These are phyloP conservation scores for Tridacna crocea DNA, from an alignment of 2,888 invertebrate species.

Conservation along the genomic window DNA sequence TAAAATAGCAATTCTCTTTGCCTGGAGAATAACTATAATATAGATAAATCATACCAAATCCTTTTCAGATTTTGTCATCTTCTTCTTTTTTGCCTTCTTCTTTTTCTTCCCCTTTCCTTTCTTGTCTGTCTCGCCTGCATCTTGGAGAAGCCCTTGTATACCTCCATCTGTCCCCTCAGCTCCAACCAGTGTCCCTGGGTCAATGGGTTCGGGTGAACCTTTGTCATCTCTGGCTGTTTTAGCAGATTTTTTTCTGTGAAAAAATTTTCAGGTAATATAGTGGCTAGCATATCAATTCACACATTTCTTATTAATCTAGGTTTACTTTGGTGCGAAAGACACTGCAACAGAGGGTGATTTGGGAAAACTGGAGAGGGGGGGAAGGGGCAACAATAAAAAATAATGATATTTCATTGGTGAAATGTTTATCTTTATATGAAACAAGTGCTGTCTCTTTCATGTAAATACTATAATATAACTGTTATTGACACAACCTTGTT, in stretches of 20 bases:
- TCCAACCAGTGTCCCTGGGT: constrained; percentile 71
- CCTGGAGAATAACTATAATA: no score
- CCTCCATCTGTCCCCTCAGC: constrained; percentile 65
- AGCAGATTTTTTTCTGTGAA: constrained; percentile 57
- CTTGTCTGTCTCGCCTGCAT: constrained; percentile 27
- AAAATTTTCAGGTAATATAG: neutral
- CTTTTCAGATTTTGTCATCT: constrained; percentile 74
- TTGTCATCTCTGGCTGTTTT: constrained; percentile 64
- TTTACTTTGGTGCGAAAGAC: no score
- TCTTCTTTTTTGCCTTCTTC: constrained; percentile 68
- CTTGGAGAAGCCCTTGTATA: constrained; percentile 50
- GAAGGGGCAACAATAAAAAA: no score
- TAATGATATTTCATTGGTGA: no score
- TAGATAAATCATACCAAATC: constrained; percentile 61
- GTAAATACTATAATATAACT: no score
- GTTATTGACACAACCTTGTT: no score
- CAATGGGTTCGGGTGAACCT: constrained; percentile 62
- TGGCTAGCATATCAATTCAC: no score
- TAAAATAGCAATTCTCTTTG: neutral
- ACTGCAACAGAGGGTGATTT: no score
- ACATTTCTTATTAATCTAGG: no score
- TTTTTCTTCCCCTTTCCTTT: constrained; percentile 64
- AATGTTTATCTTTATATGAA: no score
- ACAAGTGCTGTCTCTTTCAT: no score
- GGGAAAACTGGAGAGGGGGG: no score